Base-by-base conservation (phyloP, 2,797 vertebrate species). In the Tolypeutes matacus region DNA sequence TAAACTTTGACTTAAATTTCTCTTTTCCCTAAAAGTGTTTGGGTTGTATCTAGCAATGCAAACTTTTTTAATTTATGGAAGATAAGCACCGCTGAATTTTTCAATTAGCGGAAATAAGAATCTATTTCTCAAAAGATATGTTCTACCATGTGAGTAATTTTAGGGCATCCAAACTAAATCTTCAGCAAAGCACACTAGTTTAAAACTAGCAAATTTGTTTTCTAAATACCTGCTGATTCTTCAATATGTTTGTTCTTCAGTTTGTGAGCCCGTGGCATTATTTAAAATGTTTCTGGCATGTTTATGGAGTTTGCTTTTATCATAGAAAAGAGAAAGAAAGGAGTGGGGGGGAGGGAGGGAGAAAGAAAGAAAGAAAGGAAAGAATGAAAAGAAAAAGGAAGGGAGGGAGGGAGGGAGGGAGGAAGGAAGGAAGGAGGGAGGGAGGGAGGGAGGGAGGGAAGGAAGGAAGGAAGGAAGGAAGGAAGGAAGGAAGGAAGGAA, bases 181-280 rank as follows among this genome's bases (percentile, higher is more conserved):
- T 84, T 91, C 8, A 72, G 10, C 2, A 46, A 77, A 76, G 27
- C 21, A 27, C 10, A 5, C 34, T 29, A 36, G 11, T 76, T 73
- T 10, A 89, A 94, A 87, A 89, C 83, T 46, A 72, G 65, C 10
- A 64, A 53, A 12, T 70, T 70, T 80, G 34, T n/a, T 95, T 95
- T 92, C 27, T 29, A 49, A 12, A 31, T 8, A 85, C 17, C 1
- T 86, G 23, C 13, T 31, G n/a, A 58, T 31, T 80, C 53, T 85
- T 73, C 25, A 9, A 18, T 75, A 14, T 31, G 11, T 65, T 76
- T 34, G 9, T 27, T 60, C 15, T 69, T 81, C 51, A 62, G 15
- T 92, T 23, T 95, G 25, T 53, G 20, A 76, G 11, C 18, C 14
- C 39, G 72, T 36, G 39, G 15, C 9, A 58, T 86, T 65, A 56